phyloP scores from a whole-genome alignment of 2,888 invertebrate genomes.

The Hyles lineata region DNA sequence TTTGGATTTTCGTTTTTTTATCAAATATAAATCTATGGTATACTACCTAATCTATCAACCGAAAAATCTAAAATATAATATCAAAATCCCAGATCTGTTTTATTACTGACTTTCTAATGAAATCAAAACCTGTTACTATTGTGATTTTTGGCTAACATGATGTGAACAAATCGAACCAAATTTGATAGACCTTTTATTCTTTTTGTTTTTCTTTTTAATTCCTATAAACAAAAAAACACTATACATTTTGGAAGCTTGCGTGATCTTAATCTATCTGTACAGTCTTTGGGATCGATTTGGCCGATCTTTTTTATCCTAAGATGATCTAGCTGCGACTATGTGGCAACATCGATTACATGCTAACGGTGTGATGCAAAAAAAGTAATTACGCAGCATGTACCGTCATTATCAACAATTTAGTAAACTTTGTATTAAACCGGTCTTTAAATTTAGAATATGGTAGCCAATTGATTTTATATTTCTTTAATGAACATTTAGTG shows the following conservation, averaged over 20 bases:
- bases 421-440: background rate
- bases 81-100: background rate
- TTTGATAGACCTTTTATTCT: background rate
- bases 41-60: background rate
- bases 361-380: conserved; percentile 2
- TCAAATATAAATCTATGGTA: background rate
- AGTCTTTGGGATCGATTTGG: background rate
- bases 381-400: background rate
- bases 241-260: background rate
- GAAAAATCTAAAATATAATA: background rate
- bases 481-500: too few relatives aligned
- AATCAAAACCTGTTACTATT: conserved; percentile 10
- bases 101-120: background rate
- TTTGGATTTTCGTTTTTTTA: background rate
- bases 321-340: conserved; percentile 23
- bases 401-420: background rate
- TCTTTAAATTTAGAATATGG: background rate
- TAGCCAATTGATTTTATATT: too few relatives aligned
- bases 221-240: too few relatives aligned
- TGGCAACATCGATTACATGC: conserved; percentile 14
- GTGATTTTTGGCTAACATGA: background rate
- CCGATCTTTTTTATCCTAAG: conserved; percentile 1
- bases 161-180: background rate
- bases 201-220: background rate
- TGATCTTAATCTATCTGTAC: conserved; percentile 3